phyloP scores from a whole-genome alignment of 2,113 vertebrate genomes.

The Cromileptes altivelis region DNA sequence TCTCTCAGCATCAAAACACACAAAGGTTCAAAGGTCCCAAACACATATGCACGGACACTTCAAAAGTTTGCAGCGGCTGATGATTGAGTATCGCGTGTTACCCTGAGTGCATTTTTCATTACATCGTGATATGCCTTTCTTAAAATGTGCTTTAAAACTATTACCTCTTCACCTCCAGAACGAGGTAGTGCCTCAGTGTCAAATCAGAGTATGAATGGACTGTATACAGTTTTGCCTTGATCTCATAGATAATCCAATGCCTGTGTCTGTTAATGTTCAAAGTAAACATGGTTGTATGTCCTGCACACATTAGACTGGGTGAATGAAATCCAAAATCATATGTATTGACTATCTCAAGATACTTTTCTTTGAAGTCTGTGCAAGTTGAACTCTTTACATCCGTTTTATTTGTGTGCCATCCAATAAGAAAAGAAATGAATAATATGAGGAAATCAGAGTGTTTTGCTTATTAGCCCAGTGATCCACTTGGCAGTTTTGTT shows the following conservation, averaged over 20 bases:
- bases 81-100: conserved; percentile 10
- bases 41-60: conserved; percentile 58
- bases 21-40: conserved; percentile 23
- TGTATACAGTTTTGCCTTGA: conserved; percentile 60
- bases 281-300: conserved; percentile 48
- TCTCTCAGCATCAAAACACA: conserved; percentile 20
- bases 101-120: conserved; percentile 37
- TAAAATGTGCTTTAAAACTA: conserved; percentile 63
- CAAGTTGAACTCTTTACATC: neutral
- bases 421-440: neutral
- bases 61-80: neutral
- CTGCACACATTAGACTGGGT: conserved; percentile 32
- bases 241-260: conserved; percentile 52
- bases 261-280: conserved; percentile 64
- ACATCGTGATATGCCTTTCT: conserved; percentile 68
- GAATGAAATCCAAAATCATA: conserved; percentile 29
- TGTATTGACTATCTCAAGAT: conserved; percentile 28
- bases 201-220: conserved; percentile 45
- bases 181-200: conserved; percentile 61
- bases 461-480: neutral
- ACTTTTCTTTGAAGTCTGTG: conserved; percentile 24
- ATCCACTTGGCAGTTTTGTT: conserved; percentile 7
- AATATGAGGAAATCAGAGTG: neutral
- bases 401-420: neutral
- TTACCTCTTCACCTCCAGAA: conserved; percentile 53